Evolutionary conservation across 2,888 invertebrate genomes (phyloP), one percentile per base, ranked within the genome.

Genomic region (Cenopis cana): DNA sequence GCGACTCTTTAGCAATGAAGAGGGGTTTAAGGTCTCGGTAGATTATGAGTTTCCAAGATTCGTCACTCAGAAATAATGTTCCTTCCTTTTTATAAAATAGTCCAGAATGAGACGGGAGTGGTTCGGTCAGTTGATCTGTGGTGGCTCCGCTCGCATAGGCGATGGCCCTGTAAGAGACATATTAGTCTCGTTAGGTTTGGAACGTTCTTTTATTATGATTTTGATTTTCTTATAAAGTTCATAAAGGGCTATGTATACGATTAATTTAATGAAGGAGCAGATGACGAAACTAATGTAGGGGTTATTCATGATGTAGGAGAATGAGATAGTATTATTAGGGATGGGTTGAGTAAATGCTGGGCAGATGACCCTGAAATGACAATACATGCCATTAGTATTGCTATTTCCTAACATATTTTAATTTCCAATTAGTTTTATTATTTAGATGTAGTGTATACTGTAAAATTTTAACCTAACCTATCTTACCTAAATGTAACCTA

Each of bases 31-130:
- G 29, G 38, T 78, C 71, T 38, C 72, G 57, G 66, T 78, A 80
- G 0, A 79, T 57, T 6, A 81, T 59, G 0, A 80, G 62, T 75
- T 78, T 78, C 74, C 77, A 78, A 14, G 76, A 73, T 46, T 76
- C 73, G 3, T 78, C 75, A 8, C 74, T 73, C 5, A 72, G 36
- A 0, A 56, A 62, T 0, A 78, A 52, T 20, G 59, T 24, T 5
- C 76, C 76, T 64, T 76, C 74, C 9, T 76, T 49, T 24, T 76
- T 33, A 50, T n/a, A 77, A 9, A 73, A 76, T 5, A 80, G 56
- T 8, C 76, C 75, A 0, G 77, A 70, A 29, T 78, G 50, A 0
- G 74, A 73, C n/a, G 75, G 75, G 10, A 78, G 41, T 11, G 73
- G 71, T 36, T 75, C 17, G 1, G 50, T 57, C 14, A 72, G 64